Conservation (phyloP, 2,113 vertebrate species). For the Epinephelus cyanopodus region DNA sequence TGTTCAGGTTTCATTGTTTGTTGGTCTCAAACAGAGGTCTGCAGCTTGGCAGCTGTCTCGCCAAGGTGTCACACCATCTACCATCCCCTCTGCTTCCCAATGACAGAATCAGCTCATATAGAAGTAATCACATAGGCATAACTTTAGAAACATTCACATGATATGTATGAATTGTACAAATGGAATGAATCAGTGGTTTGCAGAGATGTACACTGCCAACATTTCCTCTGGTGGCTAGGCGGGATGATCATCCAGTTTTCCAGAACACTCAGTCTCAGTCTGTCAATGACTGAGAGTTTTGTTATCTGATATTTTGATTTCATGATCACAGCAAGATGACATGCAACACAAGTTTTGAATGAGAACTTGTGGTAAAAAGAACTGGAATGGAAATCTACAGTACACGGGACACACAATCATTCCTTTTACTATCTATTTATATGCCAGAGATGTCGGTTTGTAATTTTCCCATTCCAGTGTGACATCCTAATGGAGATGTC, state of each 20-base stretch:
- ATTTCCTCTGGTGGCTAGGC: too few relatives aligned
- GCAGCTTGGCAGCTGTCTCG: too few relatives aligned
- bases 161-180: too few relatives aligned
- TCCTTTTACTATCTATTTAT: background rate
- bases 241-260: background rate
- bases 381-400: background rate
- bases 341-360: background rate
- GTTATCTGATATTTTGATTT: background rate
- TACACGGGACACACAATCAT: background rate
- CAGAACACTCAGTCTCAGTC: background rate
- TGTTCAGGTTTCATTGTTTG: background rate
- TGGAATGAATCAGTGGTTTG: too few relatives aligned
- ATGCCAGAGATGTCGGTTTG: background rate
- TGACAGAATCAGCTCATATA: too few relatives aligned
- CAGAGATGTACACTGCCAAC: too few relatives aligned
- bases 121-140: too few relatives aligned
- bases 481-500: constrained; percentile 24
- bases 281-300: background rate
- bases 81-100: too few relatives aligned
- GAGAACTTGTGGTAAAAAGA: background rate
- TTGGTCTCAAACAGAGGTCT: too few relatives aligned
- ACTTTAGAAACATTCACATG: too few relatives aligned
- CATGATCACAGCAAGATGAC: background rate
- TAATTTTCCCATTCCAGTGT: constrained; percentile 3
- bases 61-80: too few relatives aligned